Base-by-base conservation (phyloP, 2,797 vertebrate species). In the Ptychobarbus kaznakovi region DNA sequence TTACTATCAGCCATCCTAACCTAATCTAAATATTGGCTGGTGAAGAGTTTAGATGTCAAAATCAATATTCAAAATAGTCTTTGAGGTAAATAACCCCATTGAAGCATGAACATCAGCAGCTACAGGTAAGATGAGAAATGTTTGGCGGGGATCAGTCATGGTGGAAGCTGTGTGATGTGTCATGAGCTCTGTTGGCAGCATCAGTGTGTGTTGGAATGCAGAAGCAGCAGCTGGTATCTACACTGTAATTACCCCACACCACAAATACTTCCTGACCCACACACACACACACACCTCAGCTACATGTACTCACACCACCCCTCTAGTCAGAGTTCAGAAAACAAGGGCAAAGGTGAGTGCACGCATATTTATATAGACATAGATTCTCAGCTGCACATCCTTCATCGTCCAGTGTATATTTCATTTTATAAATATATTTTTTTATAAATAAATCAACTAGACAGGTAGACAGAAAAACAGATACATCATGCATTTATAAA, bases 211-310 rank as follows among this genome's bases (percentile, higher is more conserved):
- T 42, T 82, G 94, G 96, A 96, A 97, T 96, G 94, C 93, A 94
- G 93, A 93, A 94, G 93, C 94, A 96, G 95, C 96, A 96, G 96
- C 95, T 97, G 96, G 94, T 95, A 95, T 95, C 96, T 96, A 94
- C 94, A 93, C 93, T 95, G 94, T 96, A 96, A 96, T 97, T 96
- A 96, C 93, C 94, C 91, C 94, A 95, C 93, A 94, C 94, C 93
- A 95, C 95, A 95, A 95, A 95, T 94, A 94, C 96, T 96, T 95
- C 93, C 92, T 94, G 93, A 91, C 95, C 83, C 74, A 93, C 69
- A 87, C 70, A n/a, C 46, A 75, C 46, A 75, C 25, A 70, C 18
- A 92, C 92, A 93, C 69, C 56, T 66, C 46, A 32, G n/a, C 38
- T 72, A 58, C 38, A 73, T 3, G 51, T 76, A 77, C 82, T 77